Conservation (phyloP, 2,888 invertebrate species). For the Petrophora chlorosata region DNA sequence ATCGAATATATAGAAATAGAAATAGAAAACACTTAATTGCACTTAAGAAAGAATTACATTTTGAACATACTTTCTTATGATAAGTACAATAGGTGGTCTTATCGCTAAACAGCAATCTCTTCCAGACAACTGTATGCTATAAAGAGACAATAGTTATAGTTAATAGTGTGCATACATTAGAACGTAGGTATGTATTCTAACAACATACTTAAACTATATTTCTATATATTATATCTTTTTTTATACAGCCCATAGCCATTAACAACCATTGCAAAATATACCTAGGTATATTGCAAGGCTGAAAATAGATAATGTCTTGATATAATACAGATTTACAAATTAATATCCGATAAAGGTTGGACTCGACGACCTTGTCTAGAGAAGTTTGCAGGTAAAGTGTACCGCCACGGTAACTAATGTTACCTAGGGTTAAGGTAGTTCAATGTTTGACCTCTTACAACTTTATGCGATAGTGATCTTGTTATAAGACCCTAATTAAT, state of each 20-base stretch:
- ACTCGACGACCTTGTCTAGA: not conserved
- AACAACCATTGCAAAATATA: not conserved
- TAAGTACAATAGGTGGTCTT: too few relatives aligned
- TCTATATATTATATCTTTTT: not conserved
- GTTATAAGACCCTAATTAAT: not conserved
- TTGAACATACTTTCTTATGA: too few relatives aligned
- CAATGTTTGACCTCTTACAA: not conserved
- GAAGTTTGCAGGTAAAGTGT: slow-evolving; percentile 4
- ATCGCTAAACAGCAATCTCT: too few relatives aligned
- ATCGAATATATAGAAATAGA: too few relatives aligned
- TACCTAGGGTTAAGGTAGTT: slow-evolving; percentile 7
- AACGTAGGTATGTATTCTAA: too few relatives aligned
- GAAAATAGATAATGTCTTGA: not conserved
- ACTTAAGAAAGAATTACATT: too few relatives aligned
- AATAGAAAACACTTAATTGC: too few relatives aligned
- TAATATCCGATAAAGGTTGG: slow-evolving; percentile 5
- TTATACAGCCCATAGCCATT: not conserved
- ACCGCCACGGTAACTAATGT: slow-evolving; percentile 6
- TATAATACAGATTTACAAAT: slow-evolving; percentile 1
- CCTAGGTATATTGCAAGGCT: not conserved
- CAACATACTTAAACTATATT: too few relatives aligned
- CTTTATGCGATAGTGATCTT: not conserved
- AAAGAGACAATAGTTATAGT: too few relatives aligned
- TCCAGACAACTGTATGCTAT: too few relatives aligned
- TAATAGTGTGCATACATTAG: too few relatives aligned